Base-by-base conservation (phyloP, 2,888 invertebrate species). In the Drosophila pegasa region DNA sequence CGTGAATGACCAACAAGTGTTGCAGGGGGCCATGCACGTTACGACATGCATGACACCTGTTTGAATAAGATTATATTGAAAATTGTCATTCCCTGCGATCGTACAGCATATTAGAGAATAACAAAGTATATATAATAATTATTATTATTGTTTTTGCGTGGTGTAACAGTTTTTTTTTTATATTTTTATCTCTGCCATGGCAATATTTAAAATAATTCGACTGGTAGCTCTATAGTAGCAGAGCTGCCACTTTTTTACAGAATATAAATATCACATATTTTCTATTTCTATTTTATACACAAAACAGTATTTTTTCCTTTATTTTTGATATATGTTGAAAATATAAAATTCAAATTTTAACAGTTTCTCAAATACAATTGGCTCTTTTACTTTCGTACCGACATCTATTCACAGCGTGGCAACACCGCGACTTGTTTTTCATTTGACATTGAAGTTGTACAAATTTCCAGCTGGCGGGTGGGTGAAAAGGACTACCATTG, bases 391-490 rank as follows among this genome's bases (percentile, higher is more conserved):
- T 55, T n/a, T 3, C 57, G 57, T 33, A 47, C 20, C 16, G 55
- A 55, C 25, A 56, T 51, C 41, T 41, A 52, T 29, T 20, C 29
- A 66, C 74, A 20, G 59, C 71, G 77, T 84, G 91, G 86, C 88
- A 82, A 69, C 82, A 51, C 71, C 43, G 59, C 27, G 22, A 74
- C 65, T 83, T 80, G 92, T 91, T 92, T 90, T 92, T 92, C 92
- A 92, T 92, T 92, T 92, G 92, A 92, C 92, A 92, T 92, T 92
- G 92, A 91, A 68, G 71, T 54, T 59, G 63, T 45, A 62, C 40
- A 63, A 33, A 60, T 59, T 76, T 88, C 81, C 88, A 86, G 88
- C 78, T 76, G 80, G 75, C 65, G 71, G 72, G 75, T 76, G 71
- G 72, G 71, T 64, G 64, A 57, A 82, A 86, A 88, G 83, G 87